Conservation (phyloP, 2,797 vertebrate genomes). For the Enteromius trimaculatus region DNA sequence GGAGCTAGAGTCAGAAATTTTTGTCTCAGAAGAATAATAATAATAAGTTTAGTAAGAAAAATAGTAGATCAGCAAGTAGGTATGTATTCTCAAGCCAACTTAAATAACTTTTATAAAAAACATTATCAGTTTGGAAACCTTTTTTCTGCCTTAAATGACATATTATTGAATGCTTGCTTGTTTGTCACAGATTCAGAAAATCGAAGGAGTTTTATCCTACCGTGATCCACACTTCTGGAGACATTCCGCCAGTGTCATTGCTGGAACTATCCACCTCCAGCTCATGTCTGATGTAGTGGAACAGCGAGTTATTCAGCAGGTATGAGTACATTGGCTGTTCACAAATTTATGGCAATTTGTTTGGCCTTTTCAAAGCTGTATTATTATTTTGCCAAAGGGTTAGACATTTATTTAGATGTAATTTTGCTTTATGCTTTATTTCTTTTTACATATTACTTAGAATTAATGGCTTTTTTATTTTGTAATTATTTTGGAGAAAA, state of each 20-base stretch:
- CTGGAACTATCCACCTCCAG: conserved; percentile 95
- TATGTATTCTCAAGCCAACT: neutral
- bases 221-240: conserved; percentile 97
- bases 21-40: too few species aligned
- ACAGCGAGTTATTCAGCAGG: conserved; percentile 96
- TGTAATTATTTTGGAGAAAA: neutral
- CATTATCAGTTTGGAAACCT: neutral
- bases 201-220: conserved; percentile 95
- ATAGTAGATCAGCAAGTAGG: too few species aligned
- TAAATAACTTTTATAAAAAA: neutral
- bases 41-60: too few species aligned
- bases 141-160: neutral
- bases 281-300: conserved; percentile 92
- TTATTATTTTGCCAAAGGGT: neutral
- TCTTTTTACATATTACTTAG: neutral
- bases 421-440: neutral
- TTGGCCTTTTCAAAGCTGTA: neutral
- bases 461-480: neutral
- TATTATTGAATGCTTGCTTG: neutral
- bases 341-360: neutral
- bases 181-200: conserved; percentile 88
- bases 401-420: neutral
- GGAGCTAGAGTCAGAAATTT: too few species aligned
- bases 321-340: conserved; percentile 55
- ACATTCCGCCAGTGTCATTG: conserved; percentile 90